Base-by-base conservation (phyloP, 1,140 invertebrate species). In the Liolophura sinensis region DNA sequence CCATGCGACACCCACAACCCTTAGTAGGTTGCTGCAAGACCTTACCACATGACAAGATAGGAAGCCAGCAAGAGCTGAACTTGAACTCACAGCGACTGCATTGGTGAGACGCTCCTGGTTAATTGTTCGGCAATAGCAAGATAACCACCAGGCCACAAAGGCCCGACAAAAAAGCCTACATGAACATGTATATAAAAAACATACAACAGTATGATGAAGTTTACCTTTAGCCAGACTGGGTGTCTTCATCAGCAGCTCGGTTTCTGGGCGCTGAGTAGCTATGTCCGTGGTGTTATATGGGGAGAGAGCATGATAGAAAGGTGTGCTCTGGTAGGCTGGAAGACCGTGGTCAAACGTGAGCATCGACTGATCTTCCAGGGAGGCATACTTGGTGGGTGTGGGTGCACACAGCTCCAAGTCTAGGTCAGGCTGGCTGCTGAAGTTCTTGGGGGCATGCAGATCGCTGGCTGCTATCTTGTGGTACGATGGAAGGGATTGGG, bases 291-390 rank as follows among this genome's bases (percentile, higher is more conserved):
- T 63, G 62, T 31, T 49, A 62, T 24, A 62, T 65, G 22, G 63
- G 55, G 12, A 31, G 25, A 24, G 46, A 57, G 25, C 64, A 6
- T 68, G 60, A 24, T 55, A 50, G 46, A 64, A 70, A 16, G 73
- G 73, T n/a, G 73, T 75, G 59, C 73, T 74, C 18, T 74, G 73
- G 50, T 69, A 74, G 0, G 65, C 59, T 11, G 73, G 71, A 5
- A 60, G 55, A 22, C 68, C 64, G 25, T 56, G 61, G 14, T 67
- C 64, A 49, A 70, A 72, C 16, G 61, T 68, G 31, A 49, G 61
- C 59, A 56, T 40, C 6, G 1, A 46, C 59, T n/a, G 60, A 61
- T 1, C 60, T 22, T 25, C 62, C 40, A 51, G 48, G 20, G 49
- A 27, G 49, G 48, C n/a, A 31, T 49, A 27, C 48, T 20, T 58